Percentiles rank a stretch among this genome's conserved stretches.
phyloP scores from a whole-genome alignment of 2,113 vertebrate species.

The human (Homo sapiens) region GRCh38 chrX:131030001-131030500 shows the following conservation, averaged over 20 bases:
- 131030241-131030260: neutral
- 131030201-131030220: neutral
- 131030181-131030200: conserved; percentile 37
- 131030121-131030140: conserved; percentile 36
- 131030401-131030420: too few relatives aligned
- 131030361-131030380: too few relatives aligned
- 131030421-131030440: too few relatives aligned
- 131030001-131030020: neutral
- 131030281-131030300: conserved; percentile 7
- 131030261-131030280: conserved; percentile 42
- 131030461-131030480: too few relatives aligned
- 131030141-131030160: conserved; percentile 49
- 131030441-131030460: too few relatives aligned
- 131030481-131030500: too few relatives aligned
- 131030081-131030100: neutral
- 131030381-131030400: too few relatives aligned
- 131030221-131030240: neutral
- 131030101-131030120: neutral
- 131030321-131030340: too few relatives aligned
- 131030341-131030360: too few relatives aligned
- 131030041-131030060: neutral
- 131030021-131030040: neutral
- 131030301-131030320: neutral
- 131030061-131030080: neutral
- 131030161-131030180: conserved; percentile 49